Percentiles rank a stretch among this genome's conserved stretches.
Evolutionary conservation across 1,140 invertebrate genomes (phyloP).

Genomic region (Drosophila seguyi): DNA sequence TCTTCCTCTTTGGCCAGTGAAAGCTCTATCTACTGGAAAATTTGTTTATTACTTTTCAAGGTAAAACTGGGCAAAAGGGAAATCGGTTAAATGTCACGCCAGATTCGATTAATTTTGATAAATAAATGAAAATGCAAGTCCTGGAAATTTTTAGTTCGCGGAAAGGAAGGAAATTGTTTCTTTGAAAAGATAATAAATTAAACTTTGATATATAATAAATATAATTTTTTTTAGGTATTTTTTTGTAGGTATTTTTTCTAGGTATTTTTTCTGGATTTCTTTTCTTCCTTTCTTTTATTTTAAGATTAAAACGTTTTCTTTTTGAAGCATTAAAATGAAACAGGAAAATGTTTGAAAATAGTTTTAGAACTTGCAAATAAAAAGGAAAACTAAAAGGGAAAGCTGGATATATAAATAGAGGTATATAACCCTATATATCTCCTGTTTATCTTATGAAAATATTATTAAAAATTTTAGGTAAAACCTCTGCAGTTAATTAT

Average conservation of each 20-base stretch:
- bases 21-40: slow-evolving; percentile 8
- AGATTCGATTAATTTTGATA: slow-evolving; percentile 2
- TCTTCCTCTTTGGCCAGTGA: slow-evolving; percentile 1
- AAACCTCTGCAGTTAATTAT: neutral
- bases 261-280: neutral
- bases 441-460: neutral
- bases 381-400: neutral
- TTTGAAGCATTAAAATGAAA: neutral
- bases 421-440: neutral
- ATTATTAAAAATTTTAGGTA: too few relatives aligned
- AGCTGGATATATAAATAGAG: neutral
- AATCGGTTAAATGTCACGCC: slow-evolving; percentile 1
- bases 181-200: neutral
- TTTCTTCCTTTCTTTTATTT: neutral
- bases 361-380: neutral
- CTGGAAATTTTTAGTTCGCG: neutral
- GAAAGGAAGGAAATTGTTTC: neutral
- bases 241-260: neutral
- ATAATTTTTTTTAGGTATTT: neutral
- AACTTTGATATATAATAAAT: neutral
- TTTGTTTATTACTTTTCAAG: slow-evolving; percentile 24
- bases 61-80: neutral
- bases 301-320: neutral
- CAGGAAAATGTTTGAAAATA: neutral
- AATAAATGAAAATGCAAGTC: neutral